phyloP scores from a whole-genome alignment of 2,888 invertebrate species.

The Bugula neritina region DNA sequence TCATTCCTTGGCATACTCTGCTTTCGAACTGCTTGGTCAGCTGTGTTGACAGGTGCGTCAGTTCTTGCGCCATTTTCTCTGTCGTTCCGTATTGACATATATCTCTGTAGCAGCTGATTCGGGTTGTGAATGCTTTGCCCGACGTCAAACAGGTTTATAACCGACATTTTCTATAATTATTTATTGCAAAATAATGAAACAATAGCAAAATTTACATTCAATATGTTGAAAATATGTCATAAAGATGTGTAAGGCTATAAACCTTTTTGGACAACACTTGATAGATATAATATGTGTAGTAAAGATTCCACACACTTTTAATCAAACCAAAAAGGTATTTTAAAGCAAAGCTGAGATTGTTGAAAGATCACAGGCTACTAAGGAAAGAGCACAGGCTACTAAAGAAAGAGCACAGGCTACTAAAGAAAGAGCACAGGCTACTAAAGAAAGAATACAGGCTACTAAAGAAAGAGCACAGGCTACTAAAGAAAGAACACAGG shows the following conservation, averaged over 20 bases:
- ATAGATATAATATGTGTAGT: constrained; percentile 20
- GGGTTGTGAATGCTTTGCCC: constrained; percentile 44
- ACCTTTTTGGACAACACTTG: background rate
- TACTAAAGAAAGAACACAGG: no score
- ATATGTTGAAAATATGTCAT: no score
- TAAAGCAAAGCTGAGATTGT: no score
- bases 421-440: no score
- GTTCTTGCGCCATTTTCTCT: background rate
- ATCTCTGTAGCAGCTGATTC: constrained; percentile 45
- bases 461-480: no score
- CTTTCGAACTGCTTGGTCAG: background rate
- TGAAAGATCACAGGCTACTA: no score
- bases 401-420: no score
- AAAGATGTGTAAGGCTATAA: background rate
- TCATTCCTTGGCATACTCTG: background rate
- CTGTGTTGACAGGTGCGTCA: constrained; percentile 15
- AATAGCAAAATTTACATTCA: no score
- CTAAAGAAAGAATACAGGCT: no score
- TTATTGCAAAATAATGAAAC: background rate
- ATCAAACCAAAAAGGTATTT: no score
- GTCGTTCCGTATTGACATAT: constrained; percentile 41
- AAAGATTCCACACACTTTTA: constrained; percentile 15
- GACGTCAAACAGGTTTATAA: constrained; percentile 50
- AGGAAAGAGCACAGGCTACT: no score
- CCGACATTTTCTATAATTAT: constrained; percentile 41